Conservation (phyloP, 37 sponge, comb jelly and placozoan species). For the Hexactinellida sp. region DNA sequence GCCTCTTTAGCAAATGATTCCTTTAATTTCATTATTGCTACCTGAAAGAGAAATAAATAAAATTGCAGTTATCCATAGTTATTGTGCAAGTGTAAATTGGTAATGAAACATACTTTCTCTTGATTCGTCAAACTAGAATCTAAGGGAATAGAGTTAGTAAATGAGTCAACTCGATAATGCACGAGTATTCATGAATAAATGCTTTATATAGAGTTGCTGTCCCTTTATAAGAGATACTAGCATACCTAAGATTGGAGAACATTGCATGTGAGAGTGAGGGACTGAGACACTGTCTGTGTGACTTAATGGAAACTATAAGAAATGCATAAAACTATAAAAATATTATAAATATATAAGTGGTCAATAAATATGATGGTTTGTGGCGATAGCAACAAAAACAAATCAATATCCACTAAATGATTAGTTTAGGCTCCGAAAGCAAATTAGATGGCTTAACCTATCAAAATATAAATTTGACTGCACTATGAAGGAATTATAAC, state of each 20-base stretch:
- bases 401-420: no score
- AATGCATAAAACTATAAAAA: no score
- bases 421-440: no score
- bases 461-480: no score
- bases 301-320: neutral
- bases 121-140: neutral
- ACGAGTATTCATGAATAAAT: neutral
- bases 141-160: neutral
- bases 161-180: neutral
- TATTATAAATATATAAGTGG: no score
- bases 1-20: neutral
- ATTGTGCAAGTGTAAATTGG: neutral
- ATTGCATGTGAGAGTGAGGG: constrained; percentile 3
- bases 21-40: constrained; percentile 1
- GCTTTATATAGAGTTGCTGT: no score
- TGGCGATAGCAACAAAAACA: no score
- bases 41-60: neutral
- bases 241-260: constrained; percentile 7
- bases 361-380: no score
- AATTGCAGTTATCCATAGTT: neutral
- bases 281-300: neutral
- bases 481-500: no score
- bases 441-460: no score
- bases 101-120: neutral
- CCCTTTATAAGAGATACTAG: neutral